These are phyloP conservation scores for Leptocoma aspasia DNA, from an alignment of 2,113 vertebrate genomes.

Conservation along the genomic window DNA sequence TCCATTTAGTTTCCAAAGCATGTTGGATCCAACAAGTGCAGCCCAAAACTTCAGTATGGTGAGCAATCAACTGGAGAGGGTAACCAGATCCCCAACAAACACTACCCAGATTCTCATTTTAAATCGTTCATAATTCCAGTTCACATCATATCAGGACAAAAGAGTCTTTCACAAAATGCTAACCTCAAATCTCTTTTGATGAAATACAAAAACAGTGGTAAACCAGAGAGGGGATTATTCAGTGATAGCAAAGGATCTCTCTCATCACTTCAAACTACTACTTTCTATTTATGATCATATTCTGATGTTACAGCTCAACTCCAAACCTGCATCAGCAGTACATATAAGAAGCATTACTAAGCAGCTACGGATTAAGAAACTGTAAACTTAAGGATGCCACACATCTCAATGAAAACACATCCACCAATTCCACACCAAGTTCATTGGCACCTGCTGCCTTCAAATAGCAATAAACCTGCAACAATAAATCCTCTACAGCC, in stretches of 20 bases:
- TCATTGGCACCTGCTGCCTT: neutral
- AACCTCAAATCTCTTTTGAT: conserved; percentile 22
- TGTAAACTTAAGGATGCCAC: neutral
- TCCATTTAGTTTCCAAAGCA: neutral
- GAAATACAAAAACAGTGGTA: neutral
- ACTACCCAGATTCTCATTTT: neutral
- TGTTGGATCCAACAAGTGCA: neutral
- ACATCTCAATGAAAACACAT: neutral
- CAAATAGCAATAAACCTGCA: neutral
- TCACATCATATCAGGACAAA: neutral
- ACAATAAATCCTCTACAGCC: neutral
- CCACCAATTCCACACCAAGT: neutral
- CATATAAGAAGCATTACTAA: neutral
- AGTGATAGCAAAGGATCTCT: neutral
- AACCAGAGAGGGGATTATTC: conserved; percentile 4
- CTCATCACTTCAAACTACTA: neutral
- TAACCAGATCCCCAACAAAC: neutral
- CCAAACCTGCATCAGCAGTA: neutral
- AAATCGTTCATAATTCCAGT: neutral
- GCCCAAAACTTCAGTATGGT: neutral
- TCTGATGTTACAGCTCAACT: neutral
- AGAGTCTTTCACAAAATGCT: neutral
- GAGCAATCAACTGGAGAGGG: neutral
- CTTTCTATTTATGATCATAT: neutral
- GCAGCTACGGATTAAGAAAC: neutral